Conservation (phyloP, 92 coral and sea anemone species). For the Zoanthus sansibaricus region DNA sequence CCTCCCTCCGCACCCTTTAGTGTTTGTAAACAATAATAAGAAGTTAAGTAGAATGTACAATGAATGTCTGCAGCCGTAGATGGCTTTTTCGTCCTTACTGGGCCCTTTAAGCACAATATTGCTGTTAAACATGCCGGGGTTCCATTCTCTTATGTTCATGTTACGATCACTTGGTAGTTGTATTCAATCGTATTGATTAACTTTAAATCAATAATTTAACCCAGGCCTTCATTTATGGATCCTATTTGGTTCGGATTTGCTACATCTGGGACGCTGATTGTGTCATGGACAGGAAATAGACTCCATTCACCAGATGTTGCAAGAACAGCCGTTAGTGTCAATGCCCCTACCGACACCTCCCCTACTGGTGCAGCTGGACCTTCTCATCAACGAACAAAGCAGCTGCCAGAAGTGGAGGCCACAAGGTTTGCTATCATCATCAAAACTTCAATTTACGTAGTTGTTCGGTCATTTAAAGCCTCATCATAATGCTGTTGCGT, state of each 20-base stretch:
- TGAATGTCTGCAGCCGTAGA: no score
- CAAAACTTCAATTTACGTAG: neutral
- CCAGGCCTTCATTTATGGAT: constrained; percentile 83
- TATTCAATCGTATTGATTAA: neutral
- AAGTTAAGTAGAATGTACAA: no score
- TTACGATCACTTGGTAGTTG: no score
- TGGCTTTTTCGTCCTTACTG: no score
- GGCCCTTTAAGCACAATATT: no score
- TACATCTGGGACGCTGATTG: constrained; percentile 85
- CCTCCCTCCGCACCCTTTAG: no score
- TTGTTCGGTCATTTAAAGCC: no score
- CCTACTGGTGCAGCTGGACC: constrained; percentile 62
- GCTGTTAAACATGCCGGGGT: no score
- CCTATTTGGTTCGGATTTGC: constrained; percentile 95
- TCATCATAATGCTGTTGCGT: no score
- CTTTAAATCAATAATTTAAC: no score
- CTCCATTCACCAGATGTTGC: constrained; percentile 74
- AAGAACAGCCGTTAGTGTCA: constrained; percentile 69
- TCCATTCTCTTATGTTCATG: no score
- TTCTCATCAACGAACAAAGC: constrained; percentile 59
- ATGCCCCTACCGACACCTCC: constrained; percentile 61
- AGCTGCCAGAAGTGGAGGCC: constrained; percentile 55
- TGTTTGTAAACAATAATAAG: no score
- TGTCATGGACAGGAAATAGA: constrained; percentile 80
- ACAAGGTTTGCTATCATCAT: constrained; percentile 53